These are phyloP conservation scores for Dallia pectoralis DNA, from an alignment of 2,797 vertebrate species.

Conservation along the genomic window DNA sequence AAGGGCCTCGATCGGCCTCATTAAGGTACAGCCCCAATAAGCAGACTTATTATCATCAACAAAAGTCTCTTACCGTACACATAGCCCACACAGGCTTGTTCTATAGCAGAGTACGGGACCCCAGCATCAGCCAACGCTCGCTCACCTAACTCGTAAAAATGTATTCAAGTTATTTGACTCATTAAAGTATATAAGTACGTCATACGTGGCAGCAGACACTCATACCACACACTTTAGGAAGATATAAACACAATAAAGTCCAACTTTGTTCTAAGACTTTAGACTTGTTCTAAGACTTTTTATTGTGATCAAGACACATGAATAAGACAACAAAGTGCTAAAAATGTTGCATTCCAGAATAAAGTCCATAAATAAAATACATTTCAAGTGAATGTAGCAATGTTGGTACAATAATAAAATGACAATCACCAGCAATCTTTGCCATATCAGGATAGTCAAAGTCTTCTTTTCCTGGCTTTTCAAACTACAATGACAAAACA, in stretches of 20 bases:
- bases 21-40: not conserved
- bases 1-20: too few species aligned
- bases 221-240: too few species aligned
- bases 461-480: conserved; percentile 76
- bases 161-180: too few species aligned
- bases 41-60: not conserved
- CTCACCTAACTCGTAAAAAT: conserved; percentile 70
- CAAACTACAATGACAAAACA: conserved; percentile 75
- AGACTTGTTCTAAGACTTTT: too few species aligned
- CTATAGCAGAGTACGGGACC: conserved; percentile 83
- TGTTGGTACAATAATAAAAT: not conserved
- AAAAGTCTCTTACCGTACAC: conserved; percentile 83
- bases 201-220: too few species aligned
- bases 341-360: not conserved
- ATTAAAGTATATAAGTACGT: too few species aligned
- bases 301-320: not conserved
- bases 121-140: conserved; percentile 88
- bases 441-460: conserved; percentile 92
- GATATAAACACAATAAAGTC: too few species aligned
- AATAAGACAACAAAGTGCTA: not conserved
- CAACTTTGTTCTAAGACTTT: too few species aligned
- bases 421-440: conserved; percentile 87
- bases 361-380: not conserved
- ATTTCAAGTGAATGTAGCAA: not conserved
- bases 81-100: conserved; percentile 93